A percentile compares a stretch with the other conserved stretches of the same genome.
Conservation (phyloP, 2,113 vertebrate genomes). For the Syrmaticus mikado region DNA sequence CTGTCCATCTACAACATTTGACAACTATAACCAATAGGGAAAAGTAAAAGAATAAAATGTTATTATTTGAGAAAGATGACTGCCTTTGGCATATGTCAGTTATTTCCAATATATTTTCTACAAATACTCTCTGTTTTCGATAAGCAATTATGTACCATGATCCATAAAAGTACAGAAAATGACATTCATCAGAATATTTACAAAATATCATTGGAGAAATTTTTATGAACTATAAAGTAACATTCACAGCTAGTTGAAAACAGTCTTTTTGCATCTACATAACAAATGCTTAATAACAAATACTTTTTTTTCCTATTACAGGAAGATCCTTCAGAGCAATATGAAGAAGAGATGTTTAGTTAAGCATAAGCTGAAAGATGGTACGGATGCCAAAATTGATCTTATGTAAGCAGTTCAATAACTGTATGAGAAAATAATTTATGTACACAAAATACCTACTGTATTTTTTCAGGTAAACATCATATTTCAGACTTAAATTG, state of each 20-base stretch:
- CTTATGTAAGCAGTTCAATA: not conserved
- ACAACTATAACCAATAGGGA: not conserved
- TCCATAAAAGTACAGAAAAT: not conserved
- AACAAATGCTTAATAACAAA: not conserved
- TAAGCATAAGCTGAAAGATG: not conserved
- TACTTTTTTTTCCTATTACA: not conserved
- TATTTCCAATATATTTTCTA: not conserved
- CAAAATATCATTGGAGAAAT: not conserved
- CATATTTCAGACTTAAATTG: not conserved
- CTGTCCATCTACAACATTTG: not conserved
- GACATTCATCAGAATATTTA: not conserved
- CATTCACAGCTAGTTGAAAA: not conserved
- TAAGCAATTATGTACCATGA: not conserved
- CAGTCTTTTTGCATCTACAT: not conserved
- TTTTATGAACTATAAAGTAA: not conserved
- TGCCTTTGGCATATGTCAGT: not conserved
- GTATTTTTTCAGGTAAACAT: not conserved
- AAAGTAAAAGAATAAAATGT: not conserved
- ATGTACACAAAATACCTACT: not conserved
- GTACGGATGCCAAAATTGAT: not conserved
- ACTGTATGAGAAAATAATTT: not conserved
- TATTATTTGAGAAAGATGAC: not conserved
- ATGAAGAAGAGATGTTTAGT: not conserved
- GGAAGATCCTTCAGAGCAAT: not conserved
- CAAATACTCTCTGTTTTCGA: not conserved